Evolutionary conservation across 2,888 invertebrate species (phyloP).

Genomic region (Agrotis puta): DNA sequence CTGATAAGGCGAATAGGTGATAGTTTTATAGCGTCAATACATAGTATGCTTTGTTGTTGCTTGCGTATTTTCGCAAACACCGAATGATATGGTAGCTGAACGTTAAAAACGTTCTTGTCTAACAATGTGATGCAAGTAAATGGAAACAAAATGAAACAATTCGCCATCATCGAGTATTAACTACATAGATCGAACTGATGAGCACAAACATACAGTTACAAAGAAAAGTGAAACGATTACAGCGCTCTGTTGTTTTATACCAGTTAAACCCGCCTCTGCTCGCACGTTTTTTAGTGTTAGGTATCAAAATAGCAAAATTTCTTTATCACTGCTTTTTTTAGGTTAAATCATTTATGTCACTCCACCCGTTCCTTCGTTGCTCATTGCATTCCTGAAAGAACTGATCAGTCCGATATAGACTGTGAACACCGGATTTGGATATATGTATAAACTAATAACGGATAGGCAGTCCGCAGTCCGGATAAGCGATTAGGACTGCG

Average conservation of each 20-base stretch:
- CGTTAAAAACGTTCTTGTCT: background rate
- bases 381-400: too few species aligned
- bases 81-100: background rate
- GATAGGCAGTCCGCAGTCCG: too few species aligned
- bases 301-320: background rate
- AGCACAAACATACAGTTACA: slow-evolving; percentile 1
- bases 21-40: slow-evolving; percentile 19
- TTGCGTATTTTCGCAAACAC: slow-evolving; percentile 8
- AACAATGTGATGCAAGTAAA: background rate
- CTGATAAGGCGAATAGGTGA: slow-evolving; percentile 41
- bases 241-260: background rate
- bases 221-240: background rate
- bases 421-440: too few species aligned
- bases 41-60: background rate
- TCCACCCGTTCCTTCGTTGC: too few species aligned
- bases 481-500: too few species aligned
- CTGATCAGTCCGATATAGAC: too few species aligned
- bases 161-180: slow-evolving; percentile 7
- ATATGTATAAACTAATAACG: too few species aligned
- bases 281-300: background rate
- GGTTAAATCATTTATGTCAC: too few species aligned
- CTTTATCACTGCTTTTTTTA: background rate
- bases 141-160: slow-evolving; percentile 1
- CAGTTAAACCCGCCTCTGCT: background rate
- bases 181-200: background rate